These are phyloP conservation scores for Drosophila subobscura DNA, from an alignment of 1,140 invertebrate genomes.

Conservation along the genomic window DNA sequence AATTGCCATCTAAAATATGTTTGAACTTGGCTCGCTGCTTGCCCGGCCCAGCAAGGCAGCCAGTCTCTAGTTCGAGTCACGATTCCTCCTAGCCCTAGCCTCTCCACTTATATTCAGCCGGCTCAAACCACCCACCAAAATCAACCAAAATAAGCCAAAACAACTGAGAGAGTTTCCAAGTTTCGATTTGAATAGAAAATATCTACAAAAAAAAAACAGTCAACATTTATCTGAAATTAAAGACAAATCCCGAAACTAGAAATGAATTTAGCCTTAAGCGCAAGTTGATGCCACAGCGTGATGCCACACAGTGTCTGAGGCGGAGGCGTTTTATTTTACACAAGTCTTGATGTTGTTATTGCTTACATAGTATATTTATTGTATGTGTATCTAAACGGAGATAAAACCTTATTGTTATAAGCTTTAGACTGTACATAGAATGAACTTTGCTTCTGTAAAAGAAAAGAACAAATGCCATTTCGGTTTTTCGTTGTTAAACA, in stretches of 20 bases:
- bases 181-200: constrained; percentile 1
- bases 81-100: background rate
- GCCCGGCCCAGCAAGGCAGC: constrained; percentile 74
- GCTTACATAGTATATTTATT: constrained; percentile 29
- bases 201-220: constrained; percentile 2
- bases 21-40: constrained; percentile 74
- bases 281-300: constrained; percentile 15
- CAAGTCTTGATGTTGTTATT: constrained; percentile 54
- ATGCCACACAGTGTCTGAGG: background rate
- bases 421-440: constrained; percentile 61
- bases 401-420: constrained; percentile 18
- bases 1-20: constrained; percentile 19
- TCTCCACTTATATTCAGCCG: no score
- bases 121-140: constrained; percentile 1
- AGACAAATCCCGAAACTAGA: no score
- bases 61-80: constrained; percentile 56
- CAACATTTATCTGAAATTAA: no score
- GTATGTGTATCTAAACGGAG: background rate
- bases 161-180: background rate
- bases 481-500: constrained; percentile 3
- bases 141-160: no score
- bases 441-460: background rate
- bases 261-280: no score
- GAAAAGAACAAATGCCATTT: background rate
- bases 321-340: constrained; percentile 32